Percentiles rank a stretch among this genome's conserved stretches.
Conservation (phyloP, 2,113 vertebrate species). For the Epinephelus lanceolatus region DNA sequence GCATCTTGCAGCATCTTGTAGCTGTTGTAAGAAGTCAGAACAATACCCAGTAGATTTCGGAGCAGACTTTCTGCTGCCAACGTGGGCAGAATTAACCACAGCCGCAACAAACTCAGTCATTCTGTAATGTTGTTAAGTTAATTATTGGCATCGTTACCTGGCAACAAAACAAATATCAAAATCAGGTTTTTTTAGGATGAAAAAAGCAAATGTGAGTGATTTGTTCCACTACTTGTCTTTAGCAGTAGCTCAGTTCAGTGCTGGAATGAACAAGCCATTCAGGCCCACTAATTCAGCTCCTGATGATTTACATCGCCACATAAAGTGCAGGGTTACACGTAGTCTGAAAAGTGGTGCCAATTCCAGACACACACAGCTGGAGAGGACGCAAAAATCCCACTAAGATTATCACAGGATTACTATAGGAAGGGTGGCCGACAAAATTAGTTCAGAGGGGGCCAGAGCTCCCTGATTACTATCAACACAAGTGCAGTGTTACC, state of each 20-base stretch:
- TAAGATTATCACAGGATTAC: constrained; percentile 39
- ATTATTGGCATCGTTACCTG: neutral
- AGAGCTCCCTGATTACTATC: constrained; percentile 24
- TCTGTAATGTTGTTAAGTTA: neutral
- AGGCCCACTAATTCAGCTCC: neutral
- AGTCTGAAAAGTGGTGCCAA: constrained; percentile 13
- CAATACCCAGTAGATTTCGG: neutral
- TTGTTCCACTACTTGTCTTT: constrained; percentile 16
- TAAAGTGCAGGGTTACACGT: constrained; percentile 27
- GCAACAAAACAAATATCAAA: neutral
- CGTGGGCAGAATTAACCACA: neutral
- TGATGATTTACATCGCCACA: neutral
- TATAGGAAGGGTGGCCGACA: neutral
- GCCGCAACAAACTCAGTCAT: neutral
- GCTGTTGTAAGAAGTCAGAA: neutral
- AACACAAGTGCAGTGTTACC: constrained; percentile 22
- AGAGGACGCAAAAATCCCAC: constrained; percentile 11
- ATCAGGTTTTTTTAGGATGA: neutral
- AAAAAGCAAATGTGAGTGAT: neutral
- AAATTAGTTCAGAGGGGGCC: neutral
- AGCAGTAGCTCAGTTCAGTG: neutral
- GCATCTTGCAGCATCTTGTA: neutral
- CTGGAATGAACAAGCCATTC: neutral
- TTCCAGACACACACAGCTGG: constrained; percentile 41
- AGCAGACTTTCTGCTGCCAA: neutral